Evolutionary conservation across 2,888 invertebrate species (phyloP).

Genomic region (Tachina grossa): DNA sequence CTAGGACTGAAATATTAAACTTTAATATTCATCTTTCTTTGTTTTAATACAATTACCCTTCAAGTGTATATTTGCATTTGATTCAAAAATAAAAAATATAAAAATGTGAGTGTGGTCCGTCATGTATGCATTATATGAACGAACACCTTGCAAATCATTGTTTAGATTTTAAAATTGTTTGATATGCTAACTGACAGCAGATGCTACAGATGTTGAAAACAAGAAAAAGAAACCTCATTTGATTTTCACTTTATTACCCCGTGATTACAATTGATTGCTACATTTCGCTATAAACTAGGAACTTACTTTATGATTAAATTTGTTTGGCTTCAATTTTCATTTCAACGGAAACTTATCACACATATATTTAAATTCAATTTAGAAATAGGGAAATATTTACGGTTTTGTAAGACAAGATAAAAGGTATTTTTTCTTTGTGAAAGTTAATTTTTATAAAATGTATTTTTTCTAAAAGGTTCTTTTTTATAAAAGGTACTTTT

Average conservation of each 20-base stretch:
- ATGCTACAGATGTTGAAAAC: constrained; percentile 13
- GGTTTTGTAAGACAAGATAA: background rate
- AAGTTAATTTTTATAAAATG: background rate
- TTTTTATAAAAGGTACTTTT: too few species aligned
- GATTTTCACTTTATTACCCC: constrained; percentile 34
- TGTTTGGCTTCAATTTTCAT: background rate
- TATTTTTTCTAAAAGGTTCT: background rate
- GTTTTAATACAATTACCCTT: background rate
- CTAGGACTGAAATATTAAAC: constrained; percentile 30
- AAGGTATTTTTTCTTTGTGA: background rate
- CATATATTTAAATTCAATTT: background rate
- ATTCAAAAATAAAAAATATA: background rate
- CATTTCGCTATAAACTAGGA: background rate
- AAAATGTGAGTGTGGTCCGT: constrained; percentile 13
- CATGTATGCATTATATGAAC: constrained; percentile 38
- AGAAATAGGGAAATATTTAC: too few species aligned
- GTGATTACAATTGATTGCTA: background rate
- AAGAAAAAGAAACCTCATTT: constrained; percentile 16
- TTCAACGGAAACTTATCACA: background rate
- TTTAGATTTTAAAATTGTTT: constrained; percentile 35
- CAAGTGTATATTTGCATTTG: background rate
- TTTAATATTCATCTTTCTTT: background rate
- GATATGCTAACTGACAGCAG: constrained; percentile 24
- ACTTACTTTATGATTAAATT: background rate
- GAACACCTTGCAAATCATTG: constrained; percentile 39